Evolutionary conservation across 2,888 invertebrate genomes (phyloP), one percentile per base, ranked within the genome.

Genomic region (Ceraclea dissimilis): DNA sequence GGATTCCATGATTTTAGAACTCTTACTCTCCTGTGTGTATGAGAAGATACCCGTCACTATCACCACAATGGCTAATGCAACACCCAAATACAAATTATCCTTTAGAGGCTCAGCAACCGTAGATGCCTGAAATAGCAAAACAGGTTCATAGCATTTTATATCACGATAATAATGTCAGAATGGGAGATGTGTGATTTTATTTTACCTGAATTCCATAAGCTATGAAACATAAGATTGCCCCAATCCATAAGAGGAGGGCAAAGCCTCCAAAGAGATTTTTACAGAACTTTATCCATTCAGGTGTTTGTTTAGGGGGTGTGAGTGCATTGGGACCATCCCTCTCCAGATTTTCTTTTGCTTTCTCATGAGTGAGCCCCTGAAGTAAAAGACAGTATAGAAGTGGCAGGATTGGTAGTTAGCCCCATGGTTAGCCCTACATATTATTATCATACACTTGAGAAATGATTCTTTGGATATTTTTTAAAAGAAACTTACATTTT

Each of bases 271-370:
- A 97, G 68, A 97, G 82, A 80, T 97, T 95, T 83, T 96, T 95
- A 83, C 95, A 94, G 83, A 97, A 97, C 78, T 97, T 97, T 67
- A 97, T 90, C 96, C 96, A 97, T 83, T 97, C 97, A 68, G 97
- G 96, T 61, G 95, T 96, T 74, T 92, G 93, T 82, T 92, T 93
- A 67, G 95, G 95, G 70, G 96, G 95, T 69, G 95, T 95, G 70
- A 96, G 85, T 68, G 95, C 90, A 74, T 96, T 96, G 69, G 93
- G 94, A 72, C 94, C 94, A 80, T 94, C 95, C 74, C 94, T 83
- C 79, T 93, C 93, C 70, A 93, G 81, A 73, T 93, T 90, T 78
- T 94, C 93, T 80, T 92, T 92, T 74, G 95, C 96, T 84, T 93
- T 93, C 69, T 90, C 91, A 76, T 93, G 90, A 80, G 94, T 94